Conservation (phyloP, 2,113 vertebrate species). For the Sphaerodactylus townsendi region DNA sequence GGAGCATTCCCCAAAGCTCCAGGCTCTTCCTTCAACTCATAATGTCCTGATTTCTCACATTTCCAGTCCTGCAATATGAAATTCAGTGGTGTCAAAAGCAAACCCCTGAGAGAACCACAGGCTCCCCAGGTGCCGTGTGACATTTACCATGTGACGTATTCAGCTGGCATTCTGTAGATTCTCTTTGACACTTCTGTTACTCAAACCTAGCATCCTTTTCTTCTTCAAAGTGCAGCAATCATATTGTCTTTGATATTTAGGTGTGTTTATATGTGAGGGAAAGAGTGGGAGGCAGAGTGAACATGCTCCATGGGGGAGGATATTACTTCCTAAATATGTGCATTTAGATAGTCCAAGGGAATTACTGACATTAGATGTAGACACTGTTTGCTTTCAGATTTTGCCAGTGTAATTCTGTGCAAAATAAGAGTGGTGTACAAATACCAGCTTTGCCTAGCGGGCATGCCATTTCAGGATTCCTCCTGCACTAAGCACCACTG, state of each 20-base stretch:
- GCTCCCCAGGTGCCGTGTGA: slow-evolving; percentile 1
- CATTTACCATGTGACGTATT: neutral
- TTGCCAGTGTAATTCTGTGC: slow-evolving; percentile 47
- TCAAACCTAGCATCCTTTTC: slow-evolving; percentile 16
- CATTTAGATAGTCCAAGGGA: slow-evolving; percentile 57
- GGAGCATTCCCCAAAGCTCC: neutral
- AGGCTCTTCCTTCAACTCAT: neutral
- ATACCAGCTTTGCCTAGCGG: neutral
- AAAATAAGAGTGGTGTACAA: neutral
- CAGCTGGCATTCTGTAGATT: neutral
- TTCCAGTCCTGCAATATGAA: neutral
- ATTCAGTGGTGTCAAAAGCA: neutral
- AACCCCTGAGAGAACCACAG: neutral
- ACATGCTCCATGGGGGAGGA: slow-evolving; percentile 7
- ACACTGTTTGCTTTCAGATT: slow-evolving; percentile 32
- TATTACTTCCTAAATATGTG: slow-evolving; percentile 50
- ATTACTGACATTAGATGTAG: slow-evolving; percentile 55
- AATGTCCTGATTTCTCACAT: slow-evolving; percentile 15
- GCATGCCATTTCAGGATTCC: neutral
- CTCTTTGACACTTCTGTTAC: neutral
- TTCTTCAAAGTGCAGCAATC: slow-evolving; percentile 13
- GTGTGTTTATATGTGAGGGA: neutral
- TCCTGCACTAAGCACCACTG: neutral
- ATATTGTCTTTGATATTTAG: slow-evolving; percentile 8
- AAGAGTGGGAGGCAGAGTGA: neutral